phyloP scores from a whole-genome alignment of 2,888 invertebrate genomes.

The Nomada ferruginata region DNA sequence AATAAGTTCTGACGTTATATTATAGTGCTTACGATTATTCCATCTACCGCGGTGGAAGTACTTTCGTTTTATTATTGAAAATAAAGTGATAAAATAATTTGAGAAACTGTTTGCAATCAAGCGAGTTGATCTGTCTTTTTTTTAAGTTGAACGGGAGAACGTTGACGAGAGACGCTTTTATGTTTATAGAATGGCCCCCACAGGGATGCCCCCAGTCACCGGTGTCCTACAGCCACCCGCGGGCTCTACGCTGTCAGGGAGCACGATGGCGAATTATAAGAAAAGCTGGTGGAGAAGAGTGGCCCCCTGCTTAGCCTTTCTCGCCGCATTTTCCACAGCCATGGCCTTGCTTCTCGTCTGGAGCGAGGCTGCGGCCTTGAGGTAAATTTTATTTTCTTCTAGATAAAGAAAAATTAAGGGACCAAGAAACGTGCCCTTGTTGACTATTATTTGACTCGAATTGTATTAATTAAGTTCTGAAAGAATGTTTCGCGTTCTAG shows the following conservation, averaged over 20 bases:
- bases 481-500: no score
- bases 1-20: no score
- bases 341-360: conserved; percentile 92
- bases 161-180: conserved; percentile 2
- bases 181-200: conserved; percentile 73
- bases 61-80: not conserved
- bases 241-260: conserved; percentile 66
- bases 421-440: no score
- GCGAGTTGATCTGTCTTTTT: not conserved
- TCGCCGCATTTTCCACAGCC: conserved; percentile 92
- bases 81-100: not conserved
- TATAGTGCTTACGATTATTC: no score
- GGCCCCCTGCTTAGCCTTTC: conserved; percentile 89
- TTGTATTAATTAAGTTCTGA: no score
- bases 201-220: conserved; percentile 64
- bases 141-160: no score
- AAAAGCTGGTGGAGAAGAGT: conserved; percentile 84
- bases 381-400: conserved; percentile 84
- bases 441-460: no score
- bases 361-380: conserved; percentile 89
- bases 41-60: not conserved
- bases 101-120: not conserved
- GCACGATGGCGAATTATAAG: conserved; percentile 69
- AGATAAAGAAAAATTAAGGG: no score
- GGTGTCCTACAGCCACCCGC: conserved; percentile 53